Conservation (phyloP, 1,140 invertebrate genomes). For the Drosophila nigromelanica region DNA sequence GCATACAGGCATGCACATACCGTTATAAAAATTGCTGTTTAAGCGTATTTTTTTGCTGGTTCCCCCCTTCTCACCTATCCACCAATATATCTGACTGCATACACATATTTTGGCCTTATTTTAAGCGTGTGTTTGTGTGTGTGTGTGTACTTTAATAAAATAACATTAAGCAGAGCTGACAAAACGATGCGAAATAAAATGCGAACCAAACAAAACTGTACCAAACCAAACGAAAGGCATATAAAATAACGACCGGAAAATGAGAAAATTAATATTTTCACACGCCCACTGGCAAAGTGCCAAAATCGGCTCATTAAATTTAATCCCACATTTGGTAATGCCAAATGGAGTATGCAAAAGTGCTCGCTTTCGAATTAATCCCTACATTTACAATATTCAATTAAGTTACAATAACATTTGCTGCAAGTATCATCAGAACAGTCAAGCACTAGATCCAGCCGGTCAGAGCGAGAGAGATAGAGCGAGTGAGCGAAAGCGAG, state of each 20-base stretch:
- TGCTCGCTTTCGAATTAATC: constrained; percentile 17
- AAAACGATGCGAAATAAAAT: constrained; percentile 32
- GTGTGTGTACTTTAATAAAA: constrained; percentile 48
- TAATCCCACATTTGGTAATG: constrained; percentile 34
- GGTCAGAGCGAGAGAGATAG: background rate
- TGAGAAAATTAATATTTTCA: constrained; percentile 73
- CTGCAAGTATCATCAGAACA: background rate
- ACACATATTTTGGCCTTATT: constrained; percentile 7
- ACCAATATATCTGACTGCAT: constrained; percentile 23
- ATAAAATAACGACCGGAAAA: constrained; percentile 65
- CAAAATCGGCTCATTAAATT: constrained; percentile 48
- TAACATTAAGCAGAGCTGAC: constrained; percentile 41
- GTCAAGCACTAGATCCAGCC: too few species aligned
- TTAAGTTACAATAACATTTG: constrained; percentile 13
- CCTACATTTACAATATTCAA: constrained; percentile 28
- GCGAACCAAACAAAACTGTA: constrained; percentile 18
- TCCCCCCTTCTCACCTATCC: background rate
- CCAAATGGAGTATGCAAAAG: constrained; percentile 20
- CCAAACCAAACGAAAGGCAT: constrained; percentile 51
- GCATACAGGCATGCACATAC: constrained; percentile 9
- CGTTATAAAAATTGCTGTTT: constrained; percentile 51
- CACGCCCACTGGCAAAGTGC: constrained; percentile 14
- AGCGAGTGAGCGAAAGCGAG: background rate
- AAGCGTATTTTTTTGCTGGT: constrained; percentile 60
- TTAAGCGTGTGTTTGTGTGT: constrained; percentile 1